phyloP scores from a whole-genome alignment of 2,797 vertebrate species.

The Myripristis jacobus region DNA sequence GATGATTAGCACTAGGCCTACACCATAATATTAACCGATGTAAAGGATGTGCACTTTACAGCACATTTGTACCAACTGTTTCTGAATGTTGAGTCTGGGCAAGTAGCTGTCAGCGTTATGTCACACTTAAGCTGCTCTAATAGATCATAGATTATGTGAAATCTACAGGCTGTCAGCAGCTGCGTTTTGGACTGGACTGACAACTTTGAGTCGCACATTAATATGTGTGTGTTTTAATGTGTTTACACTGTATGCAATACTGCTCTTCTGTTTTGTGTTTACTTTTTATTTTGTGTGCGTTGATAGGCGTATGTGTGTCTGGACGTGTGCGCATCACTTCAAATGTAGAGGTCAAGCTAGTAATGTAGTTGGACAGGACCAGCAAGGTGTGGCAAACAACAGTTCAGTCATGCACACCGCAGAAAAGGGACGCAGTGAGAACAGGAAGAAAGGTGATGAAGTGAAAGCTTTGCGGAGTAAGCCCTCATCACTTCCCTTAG shows the following conservation, averaged over 20 bases:
- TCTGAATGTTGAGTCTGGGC: not conserved
- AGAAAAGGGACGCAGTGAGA: not conserved
- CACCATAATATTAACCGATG: no score
- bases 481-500: not conserved
- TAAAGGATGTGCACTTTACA: not conserved
- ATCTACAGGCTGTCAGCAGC: not conserved
- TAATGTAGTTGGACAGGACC: slow-evolving; percentile 75
- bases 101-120: not conserved
- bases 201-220: slow-evolving; percentile 1
- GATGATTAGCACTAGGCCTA: not conserved
- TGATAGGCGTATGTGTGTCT: slow-evolving; percentile 8
- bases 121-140: not conserved
- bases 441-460: not conserved
- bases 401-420: not conserved
- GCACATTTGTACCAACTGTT: not conserved
- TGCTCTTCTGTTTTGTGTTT: not conserved
- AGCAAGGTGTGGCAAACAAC: slow-evolving; percentile 49
- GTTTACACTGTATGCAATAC: not conserved
- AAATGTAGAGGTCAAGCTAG: slow-evolving; percentile 27
- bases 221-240: not conserved
- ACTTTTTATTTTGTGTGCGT: slow-evolving; percentile 1
- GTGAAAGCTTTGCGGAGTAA: not conserved
- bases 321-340: slow-evolving; percentile 11
- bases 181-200: not conserved
- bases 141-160: not conserved